Evolutionary conservation across 92 coral and sea anemone species (phyloP).

Genomic region (Epizoanthus illoricatus): DNA sequence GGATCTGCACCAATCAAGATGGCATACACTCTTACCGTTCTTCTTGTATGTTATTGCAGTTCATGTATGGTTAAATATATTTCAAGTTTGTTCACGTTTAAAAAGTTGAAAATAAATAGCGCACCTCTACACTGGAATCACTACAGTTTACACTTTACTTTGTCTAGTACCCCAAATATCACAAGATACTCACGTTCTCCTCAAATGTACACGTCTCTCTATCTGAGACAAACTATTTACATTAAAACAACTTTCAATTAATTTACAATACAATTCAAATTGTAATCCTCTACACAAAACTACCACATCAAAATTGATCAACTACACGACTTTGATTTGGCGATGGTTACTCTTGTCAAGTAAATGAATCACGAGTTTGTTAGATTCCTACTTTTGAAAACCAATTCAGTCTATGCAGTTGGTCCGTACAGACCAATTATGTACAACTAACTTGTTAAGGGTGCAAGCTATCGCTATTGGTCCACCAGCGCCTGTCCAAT

Average conservation of each 20-base stretch:
- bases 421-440: neutral
- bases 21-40: neutral
- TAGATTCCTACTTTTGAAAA: too few species aligned
- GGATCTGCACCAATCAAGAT: too few species aligned
- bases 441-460: neutral
- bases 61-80: neutral
- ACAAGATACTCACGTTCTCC: neutral
- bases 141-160: too few species aligned
- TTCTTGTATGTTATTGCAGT: neutral
- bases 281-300: too few species aligned
- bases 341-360: too few species aligned
- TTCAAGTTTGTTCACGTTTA: conserved; percentile 54
- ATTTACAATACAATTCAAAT: conserved; percentile 10
- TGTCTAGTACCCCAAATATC: neutral
- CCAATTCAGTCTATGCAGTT: neutral
- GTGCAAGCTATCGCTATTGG: neutral
- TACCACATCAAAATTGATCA: neutral
- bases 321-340: neutral
- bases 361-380: too few species aligned
- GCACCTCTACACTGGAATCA: too few species aligned
- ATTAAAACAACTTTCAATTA: conserved; percentile 21
- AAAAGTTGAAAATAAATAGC: conserved; percentile 70
- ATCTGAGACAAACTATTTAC: conserved; percentile 20
- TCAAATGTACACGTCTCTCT: conserved; percentile 29
- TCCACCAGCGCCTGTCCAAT: neutral